Base-by-base conservation (phyloP, 2,113 vertebrate species). In the Ceyx cyanopectus region DNA sequence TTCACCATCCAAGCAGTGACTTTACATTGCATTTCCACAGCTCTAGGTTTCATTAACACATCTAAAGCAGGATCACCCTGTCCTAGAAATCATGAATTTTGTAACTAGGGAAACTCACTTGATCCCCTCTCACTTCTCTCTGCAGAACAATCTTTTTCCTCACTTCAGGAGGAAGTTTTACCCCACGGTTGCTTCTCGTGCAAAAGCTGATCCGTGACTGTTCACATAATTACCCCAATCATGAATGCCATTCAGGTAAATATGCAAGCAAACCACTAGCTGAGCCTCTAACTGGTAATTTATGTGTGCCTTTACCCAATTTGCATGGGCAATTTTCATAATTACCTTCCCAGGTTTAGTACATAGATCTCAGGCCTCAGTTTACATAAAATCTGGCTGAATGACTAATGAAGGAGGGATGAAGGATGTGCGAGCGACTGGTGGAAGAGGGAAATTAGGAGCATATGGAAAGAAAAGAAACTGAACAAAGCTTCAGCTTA, bases 171-270 rank as follows among this genome's bases (percentile, higher is more conserved):
- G 91, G 65, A 94, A 56, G 70, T 60, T 62, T 83, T 46, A 40
- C 70, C 67, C 74, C 1, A 27, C 24, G 92, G 48, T 48, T 62
- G 43, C 68, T 14, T 3, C 48, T 30, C 65, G 61, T 81, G 82
- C 48, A 94, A 40, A 93, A 83, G 57, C 70, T 57, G 65, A 91
- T 92, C 77, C 76, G 48, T 41, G 78, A 63, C 75, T 87, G 78
- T 85, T 92, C 92, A 60, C 29, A 45, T 94, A 93, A 96, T 94
- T 87, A 88, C 84, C 66, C 84, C 94, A 91, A 95, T 96, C 93
- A 96, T 23, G 43, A 87, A 89, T 82, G 87, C 84, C 94, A 63
- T 93, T 94, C 56, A 5, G 84, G 84, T 91, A 93, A 92, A 96
- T 74, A 91, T 74, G 81, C 74, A 95, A 87, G 92, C 51, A 90